Evolutionary conservation across 2,888 invertebrate species (phyloP), one percentile per base, ranked within the genome.

Genomic region (Drosophila meridionalis): DNA sequence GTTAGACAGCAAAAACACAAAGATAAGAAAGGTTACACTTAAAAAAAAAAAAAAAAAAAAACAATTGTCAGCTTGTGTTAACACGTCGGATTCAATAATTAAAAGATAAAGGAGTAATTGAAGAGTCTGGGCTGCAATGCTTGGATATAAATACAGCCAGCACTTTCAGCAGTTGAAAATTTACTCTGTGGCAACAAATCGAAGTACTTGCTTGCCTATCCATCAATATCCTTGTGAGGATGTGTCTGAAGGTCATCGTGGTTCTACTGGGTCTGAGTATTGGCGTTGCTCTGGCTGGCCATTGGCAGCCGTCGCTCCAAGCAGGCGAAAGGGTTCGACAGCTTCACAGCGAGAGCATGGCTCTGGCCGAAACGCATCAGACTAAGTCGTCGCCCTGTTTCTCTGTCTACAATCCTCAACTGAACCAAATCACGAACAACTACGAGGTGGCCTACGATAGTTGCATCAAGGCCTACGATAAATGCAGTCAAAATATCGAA

Each of bases 331-430:
- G 74, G 56, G 53, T 84, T 42, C 47, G 50, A 12, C 20, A 71
- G 40, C 53, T 86, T 1, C 62, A 69, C 14, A 36, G 38, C 0
- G 60, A 82, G 12, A 73, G 52, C 50, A n/a, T 50, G 53, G 53
- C 43, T 3, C 70, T 84, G 60, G 82, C 83, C 4, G 73, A 71
- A 14, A 5, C 14, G 6, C 73, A 82, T 32, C 12, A 53, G 58
- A 59, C 63, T 30, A 9, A 5, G 1, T 73, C 76, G 6, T 0
- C 43, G 3, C 0, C 0, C 0, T 86, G 84, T 40, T 83, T 85
- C 48, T 4, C 9, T 2, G 3, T 0, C 12, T 85, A 73, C 32
- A 72, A 11, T 14, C 83, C 83, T 0, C 1, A 28, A 12, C 43
- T 83, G 43, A 53, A 42, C 2, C 30, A 9, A 2, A 36, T 76